phyloP scores from a whole-genome alignment of 1,140 invertebrate species.

The Scaptomyza graminum region DNA sequence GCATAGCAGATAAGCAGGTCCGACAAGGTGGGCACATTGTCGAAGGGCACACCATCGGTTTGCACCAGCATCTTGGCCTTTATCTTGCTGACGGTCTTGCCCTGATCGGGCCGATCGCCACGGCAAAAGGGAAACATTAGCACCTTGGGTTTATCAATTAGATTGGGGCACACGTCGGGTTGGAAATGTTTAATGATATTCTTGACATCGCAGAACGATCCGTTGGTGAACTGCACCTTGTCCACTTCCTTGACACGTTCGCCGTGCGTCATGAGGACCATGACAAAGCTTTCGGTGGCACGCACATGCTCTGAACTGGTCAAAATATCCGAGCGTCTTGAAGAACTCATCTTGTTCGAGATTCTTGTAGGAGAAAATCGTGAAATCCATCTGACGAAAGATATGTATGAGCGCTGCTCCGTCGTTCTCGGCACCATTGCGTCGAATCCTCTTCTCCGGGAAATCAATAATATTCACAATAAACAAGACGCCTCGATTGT shows the following conservation, averaged over 20 bases:
- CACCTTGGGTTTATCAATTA: conserved; percentile 90
- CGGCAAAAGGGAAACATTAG: conserved; percentile 91
- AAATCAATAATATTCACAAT: conserved; percentile 86
- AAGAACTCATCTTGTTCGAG: conserved; percentile 84
- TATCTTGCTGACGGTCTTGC: conserved; percentile 16
- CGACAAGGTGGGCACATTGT: conserved; percentile 74
- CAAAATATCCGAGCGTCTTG: conserved; percentile 71
- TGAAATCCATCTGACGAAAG: conserved; percentile 86
- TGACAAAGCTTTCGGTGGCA: conserved; percentile 85
- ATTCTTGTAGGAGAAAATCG: conserved; percentile 82
- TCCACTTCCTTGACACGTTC: conserved; percentile 68
- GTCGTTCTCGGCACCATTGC: conserved; percentile 85
- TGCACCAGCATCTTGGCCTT: neutral
- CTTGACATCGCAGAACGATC: conserved; percentile 77
- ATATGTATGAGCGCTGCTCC: conserved; percentile 84
- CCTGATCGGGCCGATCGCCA: conserved; percentile 69
- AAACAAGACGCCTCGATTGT: conserved; percentile 85
- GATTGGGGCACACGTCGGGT: conserved; percentile 85
- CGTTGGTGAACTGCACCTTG: conserved; percentile 84
- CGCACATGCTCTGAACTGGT: conserved; percentile 73
- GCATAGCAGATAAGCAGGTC: conserved; percentile 89
- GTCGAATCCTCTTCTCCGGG: conserved; percentile 51
- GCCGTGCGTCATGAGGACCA: conserved; percentile 87
- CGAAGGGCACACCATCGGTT: conserved; percentile 36
- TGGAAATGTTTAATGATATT: conserved; percentile 87